Conservation (phyloP, 2,113 vertebrate genomes). For the Sylvietta virens region DNA sequence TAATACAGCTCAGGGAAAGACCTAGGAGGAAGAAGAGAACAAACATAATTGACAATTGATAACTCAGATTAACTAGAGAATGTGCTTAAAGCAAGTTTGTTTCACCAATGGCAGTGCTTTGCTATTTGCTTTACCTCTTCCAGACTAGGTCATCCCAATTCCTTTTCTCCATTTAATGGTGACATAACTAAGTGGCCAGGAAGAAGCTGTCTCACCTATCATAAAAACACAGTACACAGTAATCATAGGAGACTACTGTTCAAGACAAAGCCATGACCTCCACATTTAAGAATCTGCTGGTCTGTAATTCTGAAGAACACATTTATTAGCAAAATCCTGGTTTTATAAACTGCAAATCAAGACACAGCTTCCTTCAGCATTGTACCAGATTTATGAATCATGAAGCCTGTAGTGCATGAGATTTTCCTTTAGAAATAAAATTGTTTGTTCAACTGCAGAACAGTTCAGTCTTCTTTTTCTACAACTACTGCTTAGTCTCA, state of each 20-base stretch:
- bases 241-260: background rate
- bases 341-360: slow-evolving; percentile 23
- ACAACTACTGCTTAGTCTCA: background rate
- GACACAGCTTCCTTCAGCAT: background rate
- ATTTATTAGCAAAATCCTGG: background rate
- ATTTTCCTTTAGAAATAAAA: background rate
- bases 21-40: background rate
- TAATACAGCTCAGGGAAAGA: background rate
- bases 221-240: background rate
- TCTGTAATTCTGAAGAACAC: background rate
- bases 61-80: background rate
- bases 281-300: background rate
- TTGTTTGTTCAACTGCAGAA: background rate
- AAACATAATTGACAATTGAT: background rate
- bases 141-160: background rate
- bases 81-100: background rate
- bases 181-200: background rate
- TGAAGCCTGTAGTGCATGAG: background rate
- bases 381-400: background rate
- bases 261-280: background rate
- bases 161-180: background rate
- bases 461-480: background rate
- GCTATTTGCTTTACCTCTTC: background rate
- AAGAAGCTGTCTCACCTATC: background rate
- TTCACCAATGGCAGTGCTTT: background rate